Percentiles rank a stretch among this genome's conserved stretches.
Evolutionary conservation across 2,888 invertebrate species (phyloP).

Genomic region (Nebria salina): DNA sequence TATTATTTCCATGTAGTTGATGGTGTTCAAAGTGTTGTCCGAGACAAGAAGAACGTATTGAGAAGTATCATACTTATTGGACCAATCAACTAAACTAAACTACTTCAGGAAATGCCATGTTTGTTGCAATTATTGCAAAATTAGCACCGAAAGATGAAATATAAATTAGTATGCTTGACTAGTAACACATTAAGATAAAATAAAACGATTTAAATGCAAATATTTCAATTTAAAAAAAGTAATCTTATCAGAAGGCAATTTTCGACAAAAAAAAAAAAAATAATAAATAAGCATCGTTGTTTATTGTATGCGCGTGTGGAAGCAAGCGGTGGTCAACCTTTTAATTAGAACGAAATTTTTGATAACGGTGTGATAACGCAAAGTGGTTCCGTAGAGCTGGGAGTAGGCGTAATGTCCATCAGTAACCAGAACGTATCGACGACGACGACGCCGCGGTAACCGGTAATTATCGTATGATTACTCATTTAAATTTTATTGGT

Average conservation of each 20-base stretch:
- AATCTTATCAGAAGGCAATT: background rate
- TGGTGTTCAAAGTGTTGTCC: background rate
- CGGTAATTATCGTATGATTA: conserved; percentile 35
- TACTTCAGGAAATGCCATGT: too few species aligned
- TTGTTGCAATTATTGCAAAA: background rate
- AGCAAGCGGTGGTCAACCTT: background rate
- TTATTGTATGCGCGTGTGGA: background rate
- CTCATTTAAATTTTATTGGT: conserved; percentile 45
- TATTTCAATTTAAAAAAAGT: background rate
- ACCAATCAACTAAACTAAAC: too few species aligned
- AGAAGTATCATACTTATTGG: background rate
- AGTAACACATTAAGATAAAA: background rate
- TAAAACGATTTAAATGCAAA: background rate
- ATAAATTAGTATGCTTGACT: background rate
- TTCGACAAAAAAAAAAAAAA: background rate
- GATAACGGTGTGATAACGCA: background rate
- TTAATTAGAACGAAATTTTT: background rate
- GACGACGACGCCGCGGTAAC: background rate
- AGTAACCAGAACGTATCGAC: background rate
- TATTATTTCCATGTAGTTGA: background rate
- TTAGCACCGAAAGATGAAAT: background rate
- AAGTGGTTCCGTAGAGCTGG: background rate
- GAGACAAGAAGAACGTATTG: background rate
- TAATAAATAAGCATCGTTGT: too few species aligned
- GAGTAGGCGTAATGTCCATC: background rate